phyloP scores from a whole-genome alignment of 2,888 invertebrate species.

The Nephrotoma flavescens region DNA sequence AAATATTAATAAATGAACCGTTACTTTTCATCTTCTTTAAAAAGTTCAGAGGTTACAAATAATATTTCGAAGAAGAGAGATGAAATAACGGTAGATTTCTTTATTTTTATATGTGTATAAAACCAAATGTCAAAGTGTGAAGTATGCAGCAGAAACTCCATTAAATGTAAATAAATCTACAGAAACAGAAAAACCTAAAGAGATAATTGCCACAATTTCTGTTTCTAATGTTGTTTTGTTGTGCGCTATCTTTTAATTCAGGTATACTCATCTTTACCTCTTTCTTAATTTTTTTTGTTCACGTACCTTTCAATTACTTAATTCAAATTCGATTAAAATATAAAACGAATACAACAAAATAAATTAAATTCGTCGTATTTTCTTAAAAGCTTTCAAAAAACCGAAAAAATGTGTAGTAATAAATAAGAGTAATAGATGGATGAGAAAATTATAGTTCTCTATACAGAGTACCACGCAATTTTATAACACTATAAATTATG shows the following conservation, averaged over 20 bases:
- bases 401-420: background rate
- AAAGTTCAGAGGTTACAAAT: background rate
- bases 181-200: background rate
- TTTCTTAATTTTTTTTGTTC: background rate
- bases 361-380: background rate
- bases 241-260: background rate
- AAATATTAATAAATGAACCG: background rate
- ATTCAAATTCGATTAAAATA: background rate
- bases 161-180: background rate
- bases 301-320: background rate
- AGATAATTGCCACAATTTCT: background rate
- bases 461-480: background rate
- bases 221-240: background rate
- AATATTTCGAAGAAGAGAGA: background rate
- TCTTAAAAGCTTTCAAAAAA: background rate
- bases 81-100: background rate
- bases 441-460: background rate
- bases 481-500: background rate
- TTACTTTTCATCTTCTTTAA: background rate
- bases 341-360: background rate
- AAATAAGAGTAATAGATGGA: background rate
- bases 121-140: background rate
- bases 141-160: background rate
- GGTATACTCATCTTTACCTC: background rate
- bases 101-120: too few relatives aligned